Evolutionary conservation across 2,888 invertebrate species (phyloP).

Genomic region (Leucophora obtusa): DNA sequence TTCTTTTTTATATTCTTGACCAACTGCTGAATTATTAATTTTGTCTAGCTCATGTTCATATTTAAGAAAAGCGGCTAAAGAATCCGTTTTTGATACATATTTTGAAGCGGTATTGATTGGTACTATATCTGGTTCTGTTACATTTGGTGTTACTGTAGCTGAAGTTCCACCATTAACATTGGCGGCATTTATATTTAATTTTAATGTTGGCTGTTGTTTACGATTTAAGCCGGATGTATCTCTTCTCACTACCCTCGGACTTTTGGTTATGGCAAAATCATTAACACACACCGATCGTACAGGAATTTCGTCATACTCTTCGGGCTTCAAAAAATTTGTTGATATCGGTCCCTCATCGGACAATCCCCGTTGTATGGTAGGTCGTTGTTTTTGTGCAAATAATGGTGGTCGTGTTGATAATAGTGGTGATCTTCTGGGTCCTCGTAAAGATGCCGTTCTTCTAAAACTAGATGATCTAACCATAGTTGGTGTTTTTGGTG

Average conservation of each 20-base stretch:
- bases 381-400: slow-evolving; percentile 75
- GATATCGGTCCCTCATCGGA: slow-evolving; percentile 79
- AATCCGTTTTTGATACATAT: slow-evolving; percentile 76
- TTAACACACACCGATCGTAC: slow-evolving; percentile 77
- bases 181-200: slow-evolving; percentile 66
- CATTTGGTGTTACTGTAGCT: slow-evolving; percentile 24
- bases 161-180: slow-evolving; percentile 24
- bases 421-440: slow-evolving; percentile 75
- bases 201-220: slow-evolving; percentile 69
- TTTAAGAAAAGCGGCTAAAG: slow-evolving; percentile 77
- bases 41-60: slow-evolving; percentile 77
- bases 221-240: slow-evolving; percentile 75
- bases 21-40: slow-evolving; percentile 64
- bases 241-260: slow-evolving; percentile 75
- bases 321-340: slow-evolving; percentile 77
- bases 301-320: slow-evolving; percentile 78
- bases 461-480: slow-evolving; percentile 73
- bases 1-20: slow-evolving; percentile 38
- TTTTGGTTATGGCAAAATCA: slow-evolving; percentile 74
- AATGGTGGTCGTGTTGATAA: slow-evolving; percentile 73
- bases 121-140: slow-evolving; percentile 28
- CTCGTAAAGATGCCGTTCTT: slow-evolving; percentile 76
- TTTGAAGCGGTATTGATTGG: slow-evolving; percentile 58
- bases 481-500: slow-evolving; percentile 53
- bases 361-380: slow-evolving; percentile 78